phyloP scores from a whole-genome alignment of 2,888 invertebrate species.

The Lepetodrilus schrolli region DNA sequence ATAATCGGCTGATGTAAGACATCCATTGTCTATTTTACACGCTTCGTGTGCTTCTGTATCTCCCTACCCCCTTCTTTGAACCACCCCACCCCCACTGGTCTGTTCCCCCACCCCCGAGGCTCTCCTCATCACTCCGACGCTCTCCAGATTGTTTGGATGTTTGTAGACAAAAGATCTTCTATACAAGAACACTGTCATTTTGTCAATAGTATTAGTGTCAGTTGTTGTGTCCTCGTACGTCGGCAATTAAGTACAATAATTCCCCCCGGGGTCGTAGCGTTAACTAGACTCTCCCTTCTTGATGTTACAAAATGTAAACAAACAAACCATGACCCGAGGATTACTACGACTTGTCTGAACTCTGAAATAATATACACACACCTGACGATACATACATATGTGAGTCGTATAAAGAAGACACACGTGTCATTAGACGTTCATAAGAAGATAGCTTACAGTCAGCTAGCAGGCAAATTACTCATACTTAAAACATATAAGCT shows the following conservation, averaged over 20 bases:
- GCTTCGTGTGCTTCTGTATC: not conserved
- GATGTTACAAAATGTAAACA: too few relatives aligned
- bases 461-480: too few relatives aligned
- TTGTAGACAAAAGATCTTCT: not conserved
- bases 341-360: too few relatives aligned
- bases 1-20: not conserved
- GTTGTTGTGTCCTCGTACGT: not conserved
- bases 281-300: not conserved
- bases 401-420: too few relatives aligned
- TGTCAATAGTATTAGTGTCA: constrained; percentile 5
- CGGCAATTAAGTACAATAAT: not conserved
- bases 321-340: too few relatives aligned
- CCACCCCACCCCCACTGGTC: not conserved
- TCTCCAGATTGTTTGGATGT: not conserved
- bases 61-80: not conserved
- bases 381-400: too few relatives aligned
- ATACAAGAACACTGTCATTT: constrained; percentile 1
- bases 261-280: not conserved
- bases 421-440: too few relatives aligned
- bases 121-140: not conserved
- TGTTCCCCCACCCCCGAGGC: not conserved
- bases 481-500: too few relatives aligned
- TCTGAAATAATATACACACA: too few relatives aligned
- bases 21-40: not conserved
- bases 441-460: too few relatives aligned